phyloP scores from a whole-genome alignment of 2,888 invertebrate genomes.

The Sphaeridia pumilis region DNA sequence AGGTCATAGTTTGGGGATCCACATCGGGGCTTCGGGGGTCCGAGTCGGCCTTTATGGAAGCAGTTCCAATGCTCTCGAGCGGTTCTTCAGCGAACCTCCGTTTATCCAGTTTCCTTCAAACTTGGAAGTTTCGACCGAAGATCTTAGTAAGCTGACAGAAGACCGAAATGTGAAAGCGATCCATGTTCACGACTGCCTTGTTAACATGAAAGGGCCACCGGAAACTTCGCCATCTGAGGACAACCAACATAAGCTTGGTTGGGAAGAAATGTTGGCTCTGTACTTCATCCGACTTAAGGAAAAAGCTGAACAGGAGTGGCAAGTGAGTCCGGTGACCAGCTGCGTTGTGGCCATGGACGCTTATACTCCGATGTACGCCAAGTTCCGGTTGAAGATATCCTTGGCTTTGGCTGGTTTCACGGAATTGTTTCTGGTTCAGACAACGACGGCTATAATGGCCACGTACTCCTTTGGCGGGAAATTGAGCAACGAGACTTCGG shows the following conservation, averaged over 20 bases:
- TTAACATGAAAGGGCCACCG: not conserved
- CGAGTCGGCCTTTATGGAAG: not conserved
- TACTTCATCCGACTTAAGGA: not conserved
- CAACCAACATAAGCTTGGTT: not conserved
- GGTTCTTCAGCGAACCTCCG: not conserved
- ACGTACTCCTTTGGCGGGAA: not conserved
- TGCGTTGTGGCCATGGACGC: not conserved
- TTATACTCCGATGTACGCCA: not conserved
- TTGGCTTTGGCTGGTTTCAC: not conserved
- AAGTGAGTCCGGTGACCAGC: not conserved
- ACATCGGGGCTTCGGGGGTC: not conserved
- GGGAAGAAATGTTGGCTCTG: not conserved
- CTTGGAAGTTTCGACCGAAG: not conserved
- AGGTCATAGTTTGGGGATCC: not conserved
- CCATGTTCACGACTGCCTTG: not conserved
- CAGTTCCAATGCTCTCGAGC: not conserved
- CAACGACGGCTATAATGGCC: not conserved
- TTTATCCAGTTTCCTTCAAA: not conserved
- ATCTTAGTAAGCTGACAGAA: not conserved
- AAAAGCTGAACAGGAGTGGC: not conserved
- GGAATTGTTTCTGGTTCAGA: not conserved
- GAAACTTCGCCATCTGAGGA: not conserved
- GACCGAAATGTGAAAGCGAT: not conserved
- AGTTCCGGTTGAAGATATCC: not conserved
- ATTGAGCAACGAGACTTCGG: not conserved